phyloP scores from a whole-genome alignment of 2,888 invertebrate species.

The Hymenopus coronatus region DNA sequence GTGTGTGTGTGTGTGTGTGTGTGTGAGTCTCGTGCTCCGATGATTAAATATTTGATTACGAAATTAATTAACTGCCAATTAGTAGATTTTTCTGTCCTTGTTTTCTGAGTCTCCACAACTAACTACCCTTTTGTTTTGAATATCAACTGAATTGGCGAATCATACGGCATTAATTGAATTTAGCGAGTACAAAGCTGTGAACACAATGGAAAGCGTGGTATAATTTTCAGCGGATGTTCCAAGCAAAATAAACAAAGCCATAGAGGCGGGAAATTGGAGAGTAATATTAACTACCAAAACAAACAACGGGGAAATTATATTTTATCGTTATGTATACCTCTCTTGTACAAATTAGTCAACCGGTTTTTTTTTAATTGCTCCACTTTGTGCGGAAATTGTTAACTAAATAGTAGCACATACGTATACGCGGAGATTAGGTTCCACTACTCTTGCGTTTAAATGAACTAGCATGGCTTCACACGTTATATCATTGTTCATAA shows the following conservation, averaged over 20 bases:
- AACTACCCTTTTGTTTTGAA: neutral
- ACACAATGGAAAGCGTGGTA: neutral
- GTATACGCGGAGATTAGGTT: neutral
- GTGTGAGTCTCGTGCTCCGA: neutral
- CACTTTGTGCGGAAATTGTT: neutral
- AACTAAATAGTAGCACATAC: neutral
- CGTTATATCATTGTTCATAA: neutral
- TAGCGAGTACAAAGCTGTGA: neutral
- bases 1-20: neutral
- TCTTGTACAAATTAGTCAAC: neutral
- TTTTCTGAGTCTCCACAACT: neutral
- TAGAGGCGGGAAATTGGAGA: neutral
- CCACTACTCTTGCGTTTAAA: neutral
- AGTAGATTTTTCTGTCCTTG: neutral
- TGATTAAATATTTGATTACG: conserved; percentile 12
- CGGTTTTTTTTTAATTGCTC: neutral
- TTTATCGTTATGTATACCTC: neutral
- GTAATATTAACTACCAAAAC: neutral
- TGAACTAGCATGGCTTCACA: neutral
- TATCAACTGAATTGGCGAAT: neutral
- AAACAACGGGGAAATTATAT: neutral
- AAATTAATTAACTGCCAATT: conserved; percentile 10
- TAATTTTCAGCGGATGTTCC: neutral
- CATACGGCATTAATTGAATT: neutral
- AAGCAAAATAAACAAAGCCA: neutral